A percentile compares a stretch with the other conserved stretches of the same genome.
phyloP scores from a whole-genome alignment of 1,140 invertebrate genomes.

The Luehdorfia chinensis region DNA sequence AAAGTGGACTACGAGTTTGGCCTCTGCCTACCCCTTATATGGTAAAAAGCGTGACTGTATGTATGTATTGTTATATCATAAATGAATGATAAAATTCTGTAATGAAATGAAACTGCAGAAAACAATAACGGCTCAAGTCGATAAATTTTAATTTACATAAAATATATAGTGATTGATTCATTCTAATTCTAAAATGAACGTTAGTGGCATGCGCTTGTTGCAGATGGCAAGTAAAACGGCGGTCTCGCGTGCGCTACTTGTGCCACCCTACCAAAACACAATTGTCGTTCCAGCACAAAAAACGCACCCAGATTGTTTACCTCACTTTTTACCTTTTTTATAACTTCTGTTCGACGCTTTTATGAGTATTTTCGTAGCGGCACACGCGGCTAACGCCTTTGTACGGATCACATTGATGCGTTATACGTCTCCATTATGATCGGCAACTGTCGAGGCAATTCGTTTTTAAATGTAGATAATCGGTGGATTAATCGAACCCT shows the following conservation, averaged over 20 bases:
- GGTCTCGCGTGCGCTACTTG: constrained; percentile 54
- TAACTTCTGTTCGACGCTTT: constrained; percentile 60
- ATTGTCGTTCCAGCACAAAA: constrained; percentile 54
- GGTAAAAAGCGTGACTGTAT: too few species aligned
- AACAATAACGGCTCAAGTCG: too few species aligned
- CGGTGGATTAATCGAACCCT: constrained; percentile 33
- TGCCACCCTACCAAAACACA: constrained; percentile 55
- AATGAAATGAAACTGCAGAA: too few species aligned
- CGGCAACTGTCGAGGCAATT: constrained; percentile 48
- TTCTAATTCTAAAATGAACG: too few species aligned
- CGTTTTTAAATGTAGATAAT: constrained; percentile 64
- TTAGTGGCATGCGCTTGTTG: constrained; percentile 30
- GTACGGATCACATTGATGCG: constrained; percentile 54
- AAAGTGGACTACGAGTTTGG: too few species aligned
- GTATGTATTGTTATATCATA: too few species aligned
- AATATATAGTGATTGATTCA: too few species aligned
- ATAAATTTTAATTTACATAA: too few species aligned
- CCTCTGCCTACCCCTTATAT: too few species aligned
- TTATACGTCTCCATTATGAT: constrained; percentile 54
- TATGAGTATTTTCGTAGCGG: constrained; percentile 60
- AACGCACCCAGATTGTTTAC: constrained; percentile 69
- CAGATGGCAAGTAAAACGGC: constrained; percentile 30
- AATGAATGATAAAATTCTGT: too few species aligned
- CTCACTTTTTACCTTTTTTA: constrained; percentile 74
- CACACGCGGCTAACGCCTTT: constrained; percentile 57